phyloP scores from a whole-genome alignment of 1,140 invertebrate species.

The Trachelipus rathkii region DNA sequence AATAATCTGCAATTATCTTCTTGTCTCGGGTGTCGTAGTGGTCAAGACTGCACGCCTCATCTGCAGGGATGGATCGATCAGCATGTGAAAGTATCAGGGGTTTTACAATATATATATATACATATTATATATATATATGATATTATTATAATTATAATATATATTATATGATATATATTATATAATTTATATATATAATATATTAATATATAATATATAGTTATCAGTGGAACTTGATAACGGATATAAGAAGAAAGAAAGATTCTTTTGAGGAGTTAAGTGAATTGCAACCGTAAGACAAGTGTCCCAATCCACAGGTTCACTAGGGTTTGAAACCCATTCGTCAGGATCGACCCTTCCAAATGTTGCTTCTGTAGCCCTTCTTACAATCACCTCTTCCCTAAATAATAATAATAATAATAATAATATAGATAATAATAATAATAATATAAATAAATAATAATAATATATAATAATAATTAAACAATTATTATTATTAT shows the following conservation, averaged over 20 bases:
- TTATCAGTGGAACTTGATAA: neutral
- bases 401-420: neutral
- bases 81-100: too few relatives aligned
- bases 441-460: too few relatives aligned
- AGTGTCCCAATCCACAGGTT: neutral
- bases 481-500: too few relatives aligned
- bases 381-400: neutral
- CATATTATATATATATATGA: slow-evolving; percentile 20
- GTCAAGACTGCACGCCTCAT: too few relatives aligned
- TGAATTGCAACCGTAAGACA: neutral
- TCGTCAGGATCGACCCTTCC: neutral
- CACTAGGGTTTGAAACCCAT: neutral
- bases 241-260: neutral
- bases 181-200: neutral
- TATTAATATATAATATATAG: neutral
- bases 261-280: neutral
- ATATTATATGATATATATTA: neutral
- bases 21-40: too few relatives aligned
- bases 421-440: too few relatives aligned
- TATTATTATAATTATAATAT: too few relatives aligned
- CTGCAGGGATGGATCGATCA: too few relatives aligned
- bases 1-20: too few relatives aligned
- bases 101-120: neutral
- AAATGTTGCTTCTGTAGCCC: neutral
- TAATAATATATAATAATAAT: too few relatives aligned